These are phyloP conservation scores for Deladenus siricidicola DNA, from an alignment of 2,888 invertebrate genomes.

Conservation along the genomic window DNA sequence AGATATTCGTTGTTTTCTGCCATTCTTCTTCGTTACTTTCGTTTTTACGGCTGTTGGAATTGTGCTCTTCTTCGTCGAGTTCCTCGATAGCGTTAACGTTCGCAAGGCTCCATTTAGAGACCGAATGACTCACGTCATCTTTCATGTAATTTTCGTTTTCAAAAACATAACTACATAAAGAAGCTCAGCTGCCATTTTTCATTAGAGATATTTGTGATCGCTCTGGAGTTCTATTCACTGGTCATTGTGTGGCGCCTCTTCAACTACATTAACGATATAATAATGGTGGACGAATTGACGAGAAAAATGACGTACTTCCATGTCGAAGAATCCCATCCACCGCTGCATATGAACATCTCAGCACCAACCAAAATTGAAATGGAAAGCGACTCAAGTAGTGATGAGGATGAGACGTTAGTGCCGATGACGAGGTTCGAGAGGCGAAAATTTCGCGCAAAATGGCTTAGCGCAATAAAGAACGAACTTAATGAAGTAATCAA, in stretches of 20 bases:
- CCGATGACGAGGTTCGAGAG: not conserved
- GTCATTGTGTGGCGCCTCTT: conserved; percentile 34
- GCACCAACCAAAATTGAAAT: not conserved
- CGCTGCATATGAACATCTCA: not conserved
- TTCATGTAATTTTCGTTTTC: conserved; percentile 3
- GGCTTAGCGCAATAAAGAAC: not conserved
- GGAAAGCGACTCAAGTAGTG: not conserved
- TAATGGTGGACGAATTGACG: conserved; percentile 2
- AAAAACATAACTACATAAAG: no score
- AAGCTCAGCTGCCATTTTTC: no score
- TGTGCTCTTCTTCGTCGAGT: conserved; percentile 29
- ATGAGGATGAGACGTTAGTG: not conserved
- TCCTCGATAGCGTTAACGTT: conserved; percentile 32
- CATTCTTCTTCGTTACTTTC: conserved; percentile 32
- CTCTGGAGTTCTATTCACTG: conserved; percentile 33
- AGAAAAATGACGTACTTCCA: not conserved
- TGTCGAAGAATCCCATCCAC: not conserved
- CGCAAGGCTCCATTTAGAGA: conserved; percentile 16
- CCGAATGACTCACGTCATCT: not conserved
- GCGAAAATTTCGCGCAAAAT: not conserved
- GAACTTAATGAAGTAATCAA: no score
- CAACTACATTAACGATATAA: conserved; percentile 7
- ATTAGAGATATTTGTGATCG: conserved; percentile 29
- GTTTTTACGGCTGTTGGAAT: conserved; percentile 28
- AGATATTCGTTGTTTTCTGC: conserved; percentile 19